These are phyloP conservation scores for Anthophora plumipes DNA, from an alignment of 2,888 invertebrate species.

Conservation along the genomic window DNA sequence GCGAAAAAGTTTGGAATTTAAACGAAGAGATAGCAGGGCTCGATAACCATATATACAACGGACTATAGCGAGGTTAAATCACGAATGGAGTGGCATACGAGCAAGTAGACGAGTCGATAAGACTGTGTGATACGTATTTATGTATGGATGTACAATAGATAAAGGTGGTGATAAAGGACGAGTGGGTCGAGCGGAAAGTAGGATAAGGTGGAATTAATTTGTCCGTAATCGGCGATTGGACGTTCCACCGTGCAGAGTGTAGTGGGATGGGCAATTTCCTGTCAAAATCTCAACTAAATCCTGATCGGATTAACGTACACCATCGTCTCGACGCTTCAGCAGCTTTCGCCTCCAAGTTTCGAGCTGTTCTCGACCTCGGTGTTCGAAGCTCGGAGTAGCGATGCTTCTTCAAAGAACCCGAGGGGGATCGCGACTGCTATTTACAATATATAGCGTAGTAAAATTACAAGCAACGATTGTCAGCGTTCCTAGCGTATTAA, in stretches of 20 bases:
- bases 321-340: constrained; percentile 60
- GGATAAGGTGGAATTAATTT: constrained; percentile 69
- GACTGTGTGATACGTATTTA: too few relatives aligned
- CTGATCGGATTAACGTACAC: constrained; percentile 72
- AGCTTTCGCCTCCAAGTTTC: constrained; percentile 64
- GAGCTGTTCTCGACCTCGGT: background rate
- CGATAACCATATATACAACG: too few relatives aligned
- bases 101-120: background rate
- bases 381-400: background rate
- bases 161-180: too few relatives aligned
- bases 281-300: constrained; percentile 74
- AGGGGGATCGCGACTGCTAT: constrained; percentile 18
- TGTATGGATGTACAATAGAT: too few relatives aligned
- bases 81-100: background rate
- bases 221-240: constrained; percentile 70
- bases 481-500: too few relatives aligned
- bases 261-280: constrained; percentile 35
- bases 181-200: constrained; percentile 21
- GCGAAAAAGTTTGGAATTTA: constrained; percentile 26
- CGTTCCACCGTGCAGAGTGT: constrained; percentile 30
- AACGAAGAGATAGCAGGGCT: constrained; percentile 19
- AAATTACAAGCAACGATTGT: background rate
- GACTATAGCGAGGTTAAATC: background rate
- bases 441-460: constrained; percentile 11
- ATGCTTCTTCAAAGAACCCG: constrained; percentile 16